Conservation (phyloP, 2,113 vertebrate species). For the Zapus hudsonius region DNA sequence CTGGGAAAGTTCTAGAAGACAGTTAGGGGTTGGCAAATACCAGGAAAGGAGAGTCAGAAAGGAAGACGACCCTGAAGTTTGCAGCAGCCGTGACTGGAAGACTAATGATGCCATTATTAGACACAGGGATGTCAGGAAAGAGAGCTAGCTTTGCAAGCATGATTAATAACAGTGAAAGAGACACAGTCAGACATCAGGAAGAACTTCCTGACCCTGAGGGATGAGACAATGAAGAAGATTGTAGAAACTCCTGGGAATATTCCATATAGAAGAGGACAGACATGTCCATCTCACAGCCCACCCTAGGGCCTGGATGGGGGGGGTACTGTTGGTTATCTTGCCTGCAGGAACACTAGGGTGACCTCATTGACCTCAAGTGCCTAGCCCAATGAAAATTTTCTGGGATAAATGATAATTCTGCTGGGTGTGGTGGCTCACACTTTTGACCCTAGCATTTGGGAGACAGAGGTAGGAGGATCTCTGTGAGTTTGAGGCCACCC, state of each 20-base stretch:
- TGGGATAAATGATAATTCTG: no score
- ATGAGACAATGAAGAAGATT: conserved; percentile 43
- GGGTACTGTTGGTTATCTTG: not conserved
- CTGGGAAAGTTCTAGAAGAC: conserved; percentile 19
- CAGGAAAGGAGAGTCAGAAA: conserved; percentile 38
- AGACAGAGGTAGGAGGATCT: no score
- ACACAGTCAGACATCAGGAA: conserved; percentile 64
- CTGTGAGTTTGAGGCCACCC: no score
- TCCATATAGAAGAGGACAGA: conserved; percentile 14
- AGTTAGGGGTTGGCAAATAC: conserved; percentile 20
- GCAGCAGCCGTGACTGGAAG: conserved; percentile 70
- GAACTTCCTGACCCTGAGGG: conserved; percentile 67
- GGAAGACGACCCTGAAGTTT: conserved; percentile 65
- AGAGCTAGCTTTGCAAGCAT: conserved; percentile 51
- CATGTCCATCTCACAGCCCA: not conserved
- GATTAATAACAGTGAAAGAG: conserved; percentile 71
- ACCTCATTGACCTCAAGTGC: not conserved
- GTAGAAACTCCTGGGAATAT: conserved; percentile 44
- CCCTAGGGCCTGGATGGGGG: not conserved
- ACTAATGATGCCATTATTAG: conserved; percentile 79
- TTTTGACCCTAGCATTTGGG: no score
- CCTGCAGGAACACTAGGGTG: not conserved
- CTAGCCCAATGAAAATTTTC: conserved; percentile 1
- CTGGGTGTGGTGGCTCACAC: no score
- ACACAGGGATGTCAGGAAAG: conserved; percentile 59